Conservation (phyloP, 1,140 invertebrate genomes). For the Venturia canescens region DNA sequence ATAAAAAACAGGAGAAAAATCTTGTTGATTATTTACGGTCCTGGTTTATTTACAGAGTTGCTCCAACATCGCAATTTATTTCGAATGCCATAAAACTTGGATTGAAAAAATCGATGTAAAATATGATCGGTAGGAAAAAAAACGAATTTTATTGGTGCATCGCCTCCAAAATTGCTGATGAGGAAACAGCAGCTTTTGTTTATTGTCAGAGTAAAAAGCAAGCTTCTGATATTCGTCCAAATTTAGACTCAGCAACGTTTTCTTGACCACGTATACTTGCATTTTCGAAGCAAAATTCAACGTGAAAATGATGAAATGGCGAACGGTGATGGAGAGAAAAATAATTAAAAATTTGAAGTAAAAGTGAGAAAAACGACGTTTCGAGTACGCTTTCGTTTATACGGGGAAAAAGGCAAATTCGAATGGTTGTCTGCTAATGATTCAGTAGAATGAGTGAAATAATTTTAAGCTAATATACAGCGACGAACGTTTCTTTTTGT, state of each 20-base stretch:
- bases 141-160: too few relatives aligned
- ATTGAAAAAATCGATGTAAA: too few relatives aligned
- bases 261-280: not conserved
- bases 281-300: not conserved
- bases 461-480: too few relatives aligned
- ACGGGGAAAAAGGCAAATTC: not conserved
- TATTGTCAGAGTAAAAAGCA: too few relatives aligned
- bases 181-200: too few relatives aligned
- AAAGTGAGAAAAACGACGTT: not conserved
- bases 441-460: too few relatives aligned
- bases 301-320: not conserved
- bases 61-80: not conserved
- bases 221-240: not conserved
- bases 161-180: not conserved
- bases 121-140: too few relatives aligned
- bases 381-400: not conserved
- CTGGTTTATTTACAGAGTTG: not conserved
- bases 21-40: not conserved
- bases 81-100: too few relatives aligned
- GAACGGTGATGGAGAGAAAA: conserved; percentile 14
- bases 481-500: too few relatives aligned
- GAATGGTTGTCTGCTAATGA: too few relatives aligned
- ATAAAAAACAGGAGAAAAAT: too few relatives aligned
- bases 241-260: not conserved
- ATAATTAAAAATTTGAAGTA: not conserved